Evolutionary conservation across 2,888 invertebrate genomes (phyloP), one percentile per base, ranked within the genome.

Genomic region (Chironomus riparius): DNA sequence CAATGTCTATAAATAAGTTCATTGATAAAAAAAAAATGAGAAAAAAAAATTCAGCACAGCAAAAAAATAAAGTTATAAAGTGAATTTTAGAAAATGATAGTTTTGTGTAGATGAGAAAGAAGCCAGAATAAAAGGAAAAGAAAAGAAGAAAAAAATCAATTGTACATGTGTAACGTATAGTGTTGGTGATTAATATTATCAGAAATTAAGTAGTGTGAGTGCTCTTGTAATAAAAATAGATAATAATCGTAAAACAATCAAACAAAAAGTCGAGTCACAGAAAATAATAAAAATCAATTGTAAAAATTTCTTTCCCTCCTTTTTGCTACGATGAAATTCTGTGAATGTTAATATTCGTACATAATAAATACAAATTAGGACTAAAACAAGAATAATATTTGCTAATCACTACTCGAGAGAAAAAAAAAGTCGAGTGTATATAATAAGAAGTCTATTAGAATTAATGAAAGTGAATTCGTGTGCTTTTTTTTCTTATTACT

Each of bases 241-340:
- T 71, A 50, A 71, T 71, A 71, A 71, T 48, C 70, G 47, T 71
- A 71, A 71, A 71, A 50, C 50, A 24, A 71, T 71, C n/a, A 61
- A 70, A 38, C 18, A 28, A 15, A 70, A 47, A 56, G 56, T 56
- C 38, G 38, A 38, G 38, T 38, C 38, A 38, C 38, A 38, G 10
- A 10, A 38, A 38, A 10, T 38, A 38, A 38, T 10, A 38, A 38
- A 38, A 38, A 38, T 38, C 38, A 38, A 38, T 38, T 38, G 38
- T 38, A 38, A 38, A 28, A 28, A 28, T 2, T 38, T 38, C 1
- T 2, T 38, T 38, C 10, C 38, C 38, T 10, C 10, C 38, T 28
- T 28, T 28, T 38, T 10, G 38, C 38, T 38, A 38, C 38, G 38
- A 38, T 10, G 38, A 38, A 38, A 38, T 38, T 38, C 38, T 38